Conservation (phyloP, 2,113 vertebrate genomes). For the Todiramphus saurophagus region DNA sequence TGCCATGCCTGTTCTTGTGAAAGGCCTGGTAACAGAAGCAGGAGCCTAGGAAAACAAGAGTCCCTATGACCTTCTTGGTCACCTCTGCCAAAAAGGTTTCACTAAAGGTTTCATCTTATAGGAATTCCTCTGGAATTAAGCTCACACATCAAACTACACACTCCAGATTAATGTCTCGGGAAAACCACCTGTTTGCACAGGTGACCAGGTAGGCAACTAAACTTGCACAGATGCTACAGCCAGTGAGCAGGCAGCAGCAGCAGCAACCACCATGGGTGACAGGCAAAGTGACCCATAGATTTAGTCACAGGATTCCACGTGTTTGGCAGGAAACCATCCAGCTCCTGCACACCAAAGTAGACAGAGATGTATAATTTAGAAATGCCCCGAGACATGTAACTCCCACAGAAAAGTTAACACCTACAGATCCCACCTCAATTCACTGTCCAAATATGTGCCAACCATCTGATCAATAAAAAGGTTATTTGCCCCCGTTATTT, state of each 20-base stretch:
- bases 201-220: background rate
- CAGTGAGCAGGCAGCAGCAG: background rate
- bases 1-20: background rate
- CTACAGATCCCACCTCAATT: background rate
- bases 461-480: background rate
- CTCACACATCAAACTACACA: background rate
- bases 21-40: background rate
- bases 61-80: background rate
- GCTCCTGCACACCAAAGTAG: background rate
- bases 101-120: background rate
- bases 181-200: background rate
- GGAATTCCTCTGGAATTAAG: background rate
- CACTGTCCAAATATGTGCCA: background rate
- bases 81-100: background rate
- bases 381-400: no score
- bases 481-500: background rate
- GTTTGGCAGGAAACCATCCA: background rate
- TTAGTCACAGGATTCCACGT: background rate
- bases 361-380: background rate
- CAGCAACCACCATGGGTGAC: background rate
- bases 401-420: background rate
- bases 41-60: background rate
- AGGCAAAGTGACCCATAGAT: background rate
- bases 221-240: background rate
- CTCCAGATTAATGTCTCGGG: background rate